phyloP scores from a whole-genome alignment of 2,888 invertebrate genomes.

The Amphipyra berbera region DNA sequence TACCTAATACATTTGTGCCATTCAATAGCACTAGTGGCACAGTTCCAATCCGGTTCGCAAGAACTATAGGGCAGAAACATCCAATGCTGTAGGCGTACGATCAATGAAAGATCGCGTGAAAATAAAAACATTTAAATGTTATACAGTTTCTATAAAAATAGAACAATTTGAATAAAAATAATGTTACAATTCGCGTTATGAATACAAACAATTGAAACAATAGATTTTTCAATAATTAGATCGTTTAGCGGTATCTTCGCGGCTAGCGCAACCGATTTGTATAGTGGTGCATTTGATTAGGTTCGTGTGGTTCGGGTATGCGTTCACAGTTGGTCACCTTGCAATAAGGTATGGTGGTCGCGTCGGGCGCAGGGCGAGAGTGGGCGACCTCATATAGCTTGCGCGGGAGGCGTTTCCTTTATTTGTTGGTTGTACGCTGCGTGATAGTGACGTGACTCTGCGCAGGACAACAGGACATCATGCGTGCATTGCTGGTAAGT shows the following conservation, averaged over 20 bases:
- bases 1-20: slow-evolving; percentile 47
- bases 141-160: slow-evolving; percentile 29
- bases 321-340: slow-evolving; percentile 85
- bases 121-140: slow-evolving; percentile 9
- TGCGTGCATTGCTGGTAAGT: slow-evolving; percentile 87
- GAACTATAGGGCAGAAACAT: slow-evolving; percentile 37
- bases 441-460: slow-evolving; percentile 83
- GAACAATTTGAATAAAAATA: slow-evolving; percentile 51
- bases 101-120: slow-evolving; percentile 12
- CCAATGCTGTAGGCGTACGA: slow-evolving; percentile 13
- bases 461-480: slow-evolving; percentile 75
- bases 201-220: slow-evolving; percentile 70
- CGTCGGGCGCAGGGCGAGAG: slow-evolving; percentile 86
- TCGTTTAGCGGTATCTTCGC: slow-evolving; percentile 83
- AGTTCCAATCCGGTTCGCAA: slow-evolving; percentile 51
- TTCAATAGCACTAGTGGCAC: slow-evolving; percentile 49
- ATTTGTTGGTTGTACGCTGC: slow-evolving; percentile 86
- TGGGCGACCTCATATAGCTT: slow-evolving; percentile 88
- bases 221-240: slow-evolving; percentile 78
- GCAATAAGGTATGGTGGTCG: slow-evolving; percentile 87
- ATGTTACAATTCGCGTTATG: slow-evolving; percentile 54
- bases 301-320: slow-evolving; percentile 61
- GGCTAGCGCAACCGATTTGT: slow-evolving; percentile 77
- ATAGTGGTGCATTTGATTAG: slow-evolving; percentile 73
- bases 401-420: slow-evolving; percentile 86